Evolutionary conservation across 2,113 vertebrate genomes (phyloP), one percentile per base, ranked within the genome.

Genomic region (Dipodomys merriami): DNA sequence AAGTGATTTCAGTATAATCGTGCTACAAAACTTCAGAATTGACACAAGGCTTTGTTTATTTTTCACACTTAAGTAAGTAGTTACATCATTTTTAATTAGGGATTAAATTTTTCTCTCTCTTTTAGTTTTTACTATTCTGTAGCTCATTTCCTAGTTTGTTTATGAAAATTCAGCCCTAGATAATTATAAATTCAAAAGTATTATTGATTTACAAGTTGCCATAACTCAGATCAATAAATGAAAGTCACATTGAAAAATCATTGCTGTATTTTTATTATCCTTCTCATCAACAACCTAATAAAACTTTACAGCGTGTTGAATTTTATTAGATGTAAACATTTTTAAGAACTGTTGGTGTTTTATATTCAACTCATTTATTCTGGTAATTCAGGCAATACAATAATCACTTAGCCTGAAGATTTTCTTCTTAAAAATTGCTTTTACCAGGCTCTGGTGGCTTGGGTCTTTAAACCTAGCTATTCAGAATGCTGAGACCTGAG

Each of bases 281-380:
- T 96, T 81, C 49, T 87, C 35, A 83, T 83, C 80, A 92, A 64
- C 33, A 95, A 35, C n/a, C 90, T 93, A 90, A n/a, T 96, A 93
- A 97, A 97, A 0, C 5, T 89, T 96, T 96, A 71, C 95, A 94
- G 19, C 46, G 76, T 83, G 39, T 96, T 92, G 29, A 97, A 93
- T 97, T 95, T 91, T 94, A 30, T 93, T 91, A 86, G 16, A 29
- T 35, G 10, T 79, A 78, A 39, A 35, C 25, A 53, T 22, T 86
- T 77, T 87, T 39, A 90, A 94, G 39, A 86, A 49, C 27, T 10
- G 4, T 44, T 82, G 76, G 18, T 92, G 27, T 7, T 46, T 67
- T 94, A 90, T 93, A 73, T 94, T 94, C 60, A 35, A 65, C 33
- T 86, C 20, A 71, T 25, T 83, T 91, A 39, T 65, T 82, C 71